Evolutionary conservation across 2,888 invertebrate genomes (phyloP), one percentile per base, ranked within the genome.

Genomic region (Drosophila limbata): DNA sequence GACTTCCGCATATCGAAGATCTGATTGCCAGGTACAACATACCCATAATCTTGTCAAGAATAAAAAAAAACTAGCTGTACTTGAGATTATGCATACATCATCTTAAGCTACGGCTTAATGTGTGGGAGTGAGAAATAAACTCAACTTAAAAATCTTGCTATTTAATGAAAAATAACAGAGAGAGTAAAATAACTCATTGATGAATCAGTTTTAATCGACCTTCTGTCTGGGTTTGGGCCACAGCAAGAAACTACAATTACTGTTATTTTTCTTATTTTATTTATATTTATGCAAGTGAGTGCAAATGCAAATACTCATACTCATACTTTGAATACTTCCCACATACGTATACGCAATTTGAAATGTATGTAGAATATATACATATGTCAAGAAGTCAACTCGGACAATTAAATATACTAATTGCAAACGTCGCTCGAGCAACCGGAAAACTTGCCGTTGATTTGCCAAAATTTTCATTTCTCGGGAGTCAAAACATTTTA

Each of bases 1-100:
- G 42, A 65, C 65, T 77, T 84, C 64, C 77, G 68, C 67, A 48
- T 62, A 13, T 21, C 6, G 4, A 33, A 64, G 47, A 47, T 48
- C 39, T 39, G 57, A 59, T 40, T 39, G 42, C 21, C 42, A 44
- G 42, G 21, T 11, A 40, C 40, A 9, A 40, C 40, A 40, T 21
- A 50, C 13, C 19, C 33, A 59, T 42, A 56, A 45, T 42, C 35
- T 55, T 61, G 67, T n/a, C 28, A 33, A 64, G 53, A 52, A 52
- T 37, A 28, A 48, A 55, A 70, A 51, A 55, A 70, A 79, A 84
- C 77, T 67, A 21, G 86, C 19, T 68, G 57, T 69, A 73, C 83
- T 84, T 84, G 79, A 79, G 59, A 84, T 84, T 84, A 86, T 84
- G 69, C 53, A 74, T 70, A 56, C 71, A 56, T 45, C 31, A 53